Evolutionary conservation across 2,797 vertebrate species (phyloP), one percentile per base, ranked within the genome.

Genomic region (Microhierax caerulescens): DNA sequence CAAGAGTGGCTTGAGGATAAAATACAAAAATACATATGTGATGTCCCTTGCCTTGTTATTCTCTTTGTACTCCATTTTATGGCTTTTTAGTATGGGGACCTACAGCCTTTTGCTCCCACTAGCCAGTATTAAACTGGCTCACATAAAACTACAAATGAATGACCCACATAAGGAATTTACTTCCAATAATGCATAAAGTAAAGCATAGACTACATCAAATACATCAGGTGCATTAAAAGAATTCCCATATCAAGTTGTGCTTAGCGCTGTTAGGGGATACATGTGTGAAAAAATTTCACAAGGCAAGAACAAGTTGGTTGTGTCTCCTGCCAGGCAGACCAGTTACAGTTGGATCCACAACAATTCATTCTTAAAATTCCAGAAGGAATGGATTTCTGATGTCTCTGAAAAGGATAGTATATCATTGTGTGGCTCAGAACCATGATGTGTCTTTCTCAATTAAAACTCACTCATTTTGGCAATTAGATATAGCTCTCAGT

Each of bases 331-430:
- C 28, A 57, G 47, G 24, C 84, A 91, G 59, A 65, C 41, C 67
- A 82, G 50, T 50, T 63, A 89, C 67, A 82, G 53, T 50, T 63
- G 87, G 37, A 65, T 85, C 54, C 59, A 65, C 73, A 93, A 77
- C 36, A 94, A 56, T 79, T 92, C 34, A 59, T 95, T 91, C 74
- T 87, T 95, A 79, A 89, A 75, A 85, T 95, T 91, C 84, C 74
- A 50, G 53, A 61, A 86, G 20, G 57, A 87, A 61, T 69, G 27
- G 24, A 39, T 94, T 97, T 95, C 67, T 91, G 70, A 82, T 82
- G 68, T 67, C 47, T 63, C 83, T 92, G 51, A 47, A 87, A 82
- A 87, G 47, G 14, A 65, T 28, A 67, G 56, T 83, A 30, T 74
- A 27, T 82, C 27, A 25, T 9, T 79, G 51, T 85, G 75, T 59